These are phyloP conservation scores for Beris chalybata DNA, from an alignment of 2,888 invertebrate species.

Conservation along the genomic window DNA sequence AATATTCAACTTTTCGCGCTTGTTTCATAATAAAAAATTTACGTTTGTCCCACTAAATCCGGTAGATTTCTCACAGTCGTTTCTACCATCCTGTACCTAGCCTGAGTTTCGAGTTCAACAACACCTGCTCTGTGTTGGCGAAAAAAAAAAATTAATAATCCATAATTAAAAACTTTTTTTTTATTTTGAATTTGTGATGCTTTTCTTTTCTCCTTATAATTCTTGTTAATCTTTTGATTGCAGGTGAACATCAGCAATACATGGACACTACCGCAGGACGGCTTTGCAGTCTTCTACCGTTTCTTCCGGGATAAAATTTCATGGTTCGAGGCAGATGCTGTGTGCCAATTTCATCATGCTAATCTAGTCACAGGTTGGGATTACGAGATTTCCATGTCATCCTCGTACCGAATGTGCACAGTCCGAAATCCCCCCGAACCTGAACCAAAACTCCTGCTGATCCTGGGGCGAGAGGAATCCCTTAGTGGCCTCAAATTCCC, in stretches of 20 bases:
- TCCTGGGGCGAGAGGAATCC: too few species aligned
- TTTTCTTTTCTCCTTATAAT: constrained; percentile 4
- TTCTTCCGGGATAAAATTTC: constrained; percentile 82
- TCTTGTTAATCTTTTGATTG: constrained; percentile 43
- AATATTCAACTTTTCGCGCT: not conserved
- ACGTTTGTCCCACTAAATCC: too few species aligned
- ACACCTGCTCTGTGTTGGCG: too few species aligned
- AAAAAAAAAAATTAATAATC: too few species aligned
- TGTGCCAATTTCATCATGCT: constrained; percentile 81
- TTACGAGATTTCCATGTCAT: constrained; percentile 24
- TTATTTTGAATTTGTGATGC: too few species aligned
- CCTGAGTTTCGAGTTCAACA: too few species aligned
- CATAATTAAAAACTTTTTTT: too few species aligned
- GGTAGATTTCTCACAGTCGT: too few species aligned
- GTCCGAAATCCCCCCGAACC: too few species aligned
- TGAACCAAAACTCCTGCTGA: too few species aligned
- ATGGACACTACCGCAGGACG: constrained; percentile 80
- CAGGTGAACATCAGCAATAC: constrained; percentile 82
- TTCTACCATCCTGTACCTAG: too few species aligned
- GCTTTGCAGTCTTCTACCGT: constrained; percentile 79
- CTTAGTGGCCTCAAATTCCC: constrained; percentile 5
- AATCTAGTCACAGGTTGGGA: constrained; percentile 73
- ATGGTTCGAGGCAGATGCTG: constrained; percentile 82
- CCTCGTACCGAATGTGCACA: not conserved
- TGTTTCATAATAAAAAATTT: not conserved